A percentile compares a stretch with the other conserved stretches of the same genome.
phyloP scores from a whole-genome alignment of 2,113 vertebrate genomes.

The Eira barbara region DNA sequence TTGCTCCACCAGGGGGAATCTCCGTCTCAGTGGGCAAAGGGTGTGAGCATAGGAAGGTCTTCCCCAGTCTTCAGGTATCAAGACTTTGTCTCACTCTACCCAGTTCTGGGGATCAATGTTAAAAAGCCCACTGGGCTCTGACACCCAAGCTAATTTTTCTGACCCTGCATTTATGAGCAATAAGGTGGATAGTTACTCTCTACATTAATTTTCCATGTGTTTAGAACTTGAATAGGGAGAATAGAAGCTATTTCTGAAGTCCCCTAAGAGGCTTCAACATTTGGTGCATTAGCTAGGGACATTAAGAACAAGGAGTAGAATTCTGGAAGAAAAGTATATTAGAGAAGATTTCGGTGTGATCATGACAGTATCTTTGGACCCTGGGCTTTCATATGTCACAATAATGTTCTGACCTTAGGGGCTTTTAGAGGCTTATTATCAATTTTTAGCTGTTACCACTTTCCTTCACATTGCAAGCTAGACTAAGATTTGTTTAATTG shows the following conservation, averaged over 20 bases:
- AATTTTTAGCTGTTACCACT: neutral
- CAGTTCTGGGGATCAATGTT: neutral
- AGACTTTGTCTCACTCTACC: neutral
- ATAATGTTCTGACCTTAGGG: neutral
- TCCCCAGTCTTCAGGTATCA: neutral
- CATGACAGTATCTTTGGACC: neutral
- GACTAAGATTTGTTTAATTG: neutral
- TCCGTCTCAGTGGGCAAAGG: neutral
- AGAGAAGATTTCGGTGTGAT: neutral
- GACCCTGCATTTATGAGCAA: neutral
- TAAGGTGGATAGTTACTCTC: neutral
- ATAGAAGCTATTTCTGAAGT: neutral
- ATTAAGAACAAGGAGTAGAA: neutral
- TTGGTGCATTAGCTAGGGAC: neutral
- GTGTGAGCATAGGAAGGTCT: neutral
- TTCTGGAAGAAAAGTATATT: neutral
- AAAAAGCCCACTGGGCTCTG: neutral
- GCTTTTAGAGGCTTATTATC: neutral
- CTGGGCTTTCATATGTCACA: neutral
- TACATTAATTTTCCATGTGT: neutral
- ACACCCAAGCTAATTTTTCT: neutral
- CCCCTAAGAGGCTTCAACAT: neutral
- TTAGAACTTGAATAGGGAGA: neutral
- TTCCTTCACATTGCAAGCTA: neutral
- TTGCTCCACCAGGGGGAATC: neutral